Evolutionary conservation across 2,888 invertebrate genomes (phyloP).

Genomic region (Lasioglossum marginatum): DNA sequence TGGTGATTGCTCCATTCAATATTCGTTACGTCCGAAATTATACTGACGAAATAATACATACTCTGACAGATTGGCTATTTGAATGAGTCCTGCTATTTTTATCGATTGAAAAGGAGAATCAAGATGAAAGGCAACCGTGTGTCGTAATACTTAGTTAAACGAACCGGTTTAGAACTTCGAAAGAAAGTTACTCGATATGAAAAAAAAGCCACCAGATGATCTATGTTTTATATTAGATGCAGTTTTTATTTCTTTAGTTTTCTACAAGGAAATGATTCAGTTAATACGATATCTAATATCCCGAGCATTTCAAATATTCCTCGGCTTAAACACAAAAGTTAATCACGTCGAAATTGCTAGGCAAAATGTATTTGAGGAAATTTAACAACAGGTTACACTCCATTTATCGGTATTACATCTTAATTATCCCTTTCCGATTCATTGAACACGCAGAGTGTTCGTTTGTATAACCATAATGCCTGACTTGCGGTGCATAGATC

Average conservation of each 20-base stretch:
- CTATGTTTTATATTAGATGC: not conserved
- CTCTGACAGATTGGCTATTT: slow-evolving; percentile 61
- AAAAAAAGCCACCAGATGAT: not conserved
- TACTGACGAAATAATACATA: slow-evolving; percentile 59
- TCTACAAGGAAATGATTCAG: not conserved
- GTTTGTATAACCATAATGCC: not conserved
- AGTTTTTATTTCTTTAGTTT: not conserved
- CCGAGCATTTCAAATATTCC: not conserved
- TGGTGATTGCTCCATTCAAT: slow-evolving; percentile 77
- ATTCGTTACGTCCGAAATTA: slow-evolving; percentile 65
- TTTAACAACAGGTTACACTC: not conserved
- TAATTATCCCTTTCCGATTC: slow-evolving; percentile 1
- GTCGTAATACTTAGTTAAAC: not conserved
- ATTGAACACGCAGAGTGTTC: not conserved
- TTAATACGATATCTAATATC: not conserved
- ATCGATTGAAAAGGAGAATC: slow-evolving; percentile 44
- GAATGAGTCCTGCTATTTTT: slow-evolving; percentile 66
- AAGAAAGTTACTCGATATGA: not conserved
- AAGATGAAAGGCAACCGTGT: not conserved
- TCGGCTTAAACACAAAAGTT: not conserved
- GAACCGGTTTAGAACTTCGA: not conserved
- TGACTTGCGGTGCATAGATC: not conserved
- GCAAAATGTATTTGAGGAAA: not conserved
- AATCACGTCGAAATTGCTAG: not conserved
- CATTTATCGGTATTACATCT: slow-evolving; percentile 1